Percentiles rank a stretch among this genome's conserved stretches.
phyloP scores from a whole-genome alignment of 2,888 invertebrate species.

The Eristalis tenax region DNA sequence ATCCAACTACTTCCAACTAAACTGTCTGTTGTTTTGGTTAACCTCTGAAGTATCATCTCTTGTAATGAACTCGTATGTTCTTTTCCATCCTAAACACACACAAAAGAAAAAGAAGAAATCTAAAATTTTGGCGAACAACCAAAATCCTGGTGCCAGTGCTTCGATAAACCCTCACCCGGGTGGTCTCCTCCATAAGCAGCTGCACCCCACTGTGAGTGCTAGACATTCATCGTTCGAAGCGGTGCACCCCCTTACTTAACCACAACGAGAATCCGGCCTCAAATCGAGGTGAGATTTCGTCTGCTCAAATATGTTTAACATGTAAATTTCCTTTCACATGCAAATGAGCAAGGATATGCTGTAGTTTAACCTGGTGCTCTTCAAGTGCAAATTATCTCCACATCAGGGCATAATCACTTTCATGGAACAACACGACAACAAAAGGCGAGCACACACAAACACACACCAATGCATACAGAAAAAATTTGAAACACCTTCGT shows the following conservation, averaged over 20 bases:
- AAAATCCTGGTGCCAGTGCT: constrained; percentile 13
- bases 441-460: background rate
- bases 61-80: constrained; percentile 70
- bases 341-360: constrained; percentile 63
- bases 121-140: constrained; percentile 65
- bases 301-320: constrained; percentile 69
- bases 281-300: constrained; percentile 68
- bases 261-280: constrained; percentile 24
- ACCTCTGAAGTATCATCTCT: constrained; percentile 72
- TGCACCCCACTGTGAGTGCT: background rate
- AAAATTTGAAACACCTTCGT: constrained; percentile 46
- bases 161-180: constrained; percentile 46
- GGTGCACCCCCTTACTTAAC: constrained; percentile 26
- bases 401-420: constrained; percentile 71
- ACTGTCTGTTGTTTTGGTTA: constrained; percentile 70
- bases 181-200: background rate
- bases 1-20: constrained; percentile 70
- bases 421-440: background rate
- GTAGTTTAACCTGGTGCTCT: constrained; percentile 44
- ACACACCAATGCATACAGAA: background rate
- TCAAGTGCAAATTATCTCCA: constrained; percentile 68
- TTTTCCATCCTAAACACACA: constrained; percentile 38
- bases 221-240: constrained; percentile 1
- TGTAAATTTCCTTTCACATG: constrained; percentile 70
- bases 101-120: background rate